These are phyloP conservation scores for Rutilus rutilus DNA, from an alignment of 2,113 vertebrate species.

Conservation along the genomic window DNA sequence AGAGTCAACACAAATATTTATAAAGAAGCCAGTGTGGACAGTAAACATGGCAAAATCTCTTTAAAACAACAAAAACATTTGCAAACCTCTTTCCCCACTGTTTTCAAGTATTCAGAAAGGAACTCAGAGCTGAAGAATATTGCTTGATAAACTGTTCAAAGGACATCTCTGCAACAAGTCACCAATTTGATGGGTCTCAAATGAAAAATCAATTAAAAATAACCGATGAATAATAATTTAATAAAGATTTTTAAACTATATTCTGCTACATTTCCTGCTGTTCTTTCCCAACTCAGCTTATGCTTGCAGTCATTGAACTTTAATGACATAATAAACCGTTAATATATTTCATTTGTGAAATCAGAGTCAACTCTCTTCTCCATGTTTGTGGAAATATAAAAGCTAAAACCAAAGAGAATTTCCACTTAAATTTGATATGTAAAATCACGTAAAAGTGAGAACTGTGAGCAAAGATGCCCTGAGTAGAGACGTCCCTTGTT, in stretches of 20 bases:
- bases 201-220: background rate
- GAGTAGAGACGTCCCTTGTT: background rate
- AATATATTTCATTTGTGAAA: background rate
- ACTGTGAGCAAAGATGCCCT: conserved; percentile 37
- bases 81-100: conserved; percentile 18
- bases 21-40: conserved; percentile 19
- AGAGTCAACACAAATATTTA: background rate
- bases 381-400: background rate
- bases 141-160: conserved; percentile 30
- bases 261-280: conserved; percentile 1
- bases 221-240: background rate
- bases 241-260: background rate
- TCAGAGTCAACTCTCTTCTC: background rate
- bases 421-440: conserved; percentile 3
- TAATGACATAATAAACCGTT: background rate
- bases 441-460: background rate
- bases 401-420: conserved; percentile 2
- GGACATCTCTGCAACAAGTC: conserved; percentile 9
- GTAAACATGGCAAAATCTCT: conserved; percentile 15
- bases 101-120: conserved; percentile 63
- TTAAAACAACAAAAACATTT: conserved; percentile 25
- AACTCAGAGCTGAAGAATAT: conserved; percentile 61
- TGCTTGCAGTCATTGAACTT: background rate
- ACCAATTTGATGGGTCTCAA: no score
- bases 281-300: background rate